Conservation (phyloP, 2,113 vertebrate species). For the Canis aureus region DNA sequence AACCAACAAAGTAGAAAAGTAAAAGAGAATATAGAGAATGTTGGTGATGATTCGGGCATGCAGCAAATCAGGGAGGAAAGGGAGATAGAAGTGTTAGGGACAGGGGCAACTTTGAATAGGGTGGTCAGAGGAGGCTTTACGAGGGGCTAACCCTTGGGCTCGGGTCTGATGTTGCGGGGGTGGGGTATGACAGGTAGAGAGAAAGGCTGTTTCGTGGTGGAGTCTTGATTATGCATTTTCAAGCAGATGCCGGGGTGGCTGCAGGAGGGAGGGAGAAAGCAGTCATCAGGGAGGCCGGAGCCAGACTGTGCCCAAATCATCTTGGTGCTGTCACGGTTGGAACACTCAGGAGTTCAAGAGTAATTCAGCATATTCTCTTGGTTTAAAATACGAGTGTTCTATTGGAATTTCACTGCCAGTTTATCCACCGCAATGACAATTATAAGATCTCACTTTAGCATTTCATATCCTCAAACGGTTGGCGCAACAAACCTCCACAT, state of each 20-base stretch:
- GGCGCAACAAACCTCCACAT: background rate
- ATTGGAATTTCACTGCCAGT: conserved; percentile 9
- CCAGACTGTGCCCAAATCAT: background rate
- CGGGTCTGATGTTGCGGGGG: background rate
- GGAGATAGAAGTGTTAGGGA: background rate
- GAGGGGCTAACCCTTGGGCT: background rate
- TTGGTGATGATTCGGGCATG: conserved; percentile 14
- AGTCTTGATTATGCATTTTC: background rate
- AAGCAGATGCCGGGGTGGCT: background rate
- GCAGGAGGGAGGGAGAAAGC: background rate
- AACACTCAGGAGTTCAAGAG: conserved; percentile 10
- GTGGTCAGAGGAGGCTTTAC: background rate
- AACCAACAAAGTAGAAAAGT: background rate
- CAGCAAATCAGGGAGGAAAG: conserved; percentile 7
- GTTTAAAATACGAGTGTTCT: background rate
- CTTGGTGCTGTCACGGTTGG: background rate
- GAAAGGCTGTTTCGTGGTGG: background rate
- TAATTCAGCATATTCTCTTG: background rate
- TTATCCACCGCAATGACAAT: background rate
- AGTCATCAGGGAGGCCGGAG: no score
- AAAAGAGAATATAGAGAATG: background rate
- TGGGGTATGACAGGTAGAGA: background rate
- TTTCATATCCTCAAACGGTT: background rate
- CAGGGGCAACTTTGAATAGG: background rate
- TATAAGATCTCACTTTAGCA: background rate